Evolutionary conservation across 2,888 invertebrate genomes (phyloP).

Genomic region (Boloria euphrosyne): DNA sequence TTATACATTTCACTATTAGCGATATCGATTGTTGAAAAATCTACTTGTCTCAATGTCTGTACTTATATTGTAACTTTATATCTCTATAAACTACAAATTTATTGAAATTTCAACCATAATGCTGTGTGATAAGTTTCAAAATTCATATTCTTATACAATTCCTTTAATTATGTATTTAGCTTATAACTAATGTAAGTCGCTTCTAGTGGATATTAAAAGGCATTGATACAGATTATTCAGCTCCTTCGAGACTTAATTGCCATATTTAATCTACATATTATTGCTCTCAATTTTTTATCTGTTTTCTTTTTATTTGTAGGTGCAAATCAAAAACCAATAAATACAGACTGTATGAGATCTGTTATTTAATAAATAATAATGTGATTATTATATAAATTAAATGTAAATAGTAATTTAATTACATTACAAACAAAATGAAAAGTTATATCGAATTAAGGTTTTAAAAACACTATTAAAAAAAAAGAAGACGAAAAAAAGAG

Average conservation of each 20-base stretch:
- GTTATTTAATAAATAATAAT: too few species aligned
- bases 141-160: slow-evolving; percentile 15
- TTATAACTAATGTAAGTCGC: slow-evolving; percentile 12
- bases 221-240: slow-evolving; percentile 23
- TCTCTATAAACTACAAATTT: slow-evolving; percentile 13
- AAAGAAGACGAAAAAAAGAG: too few species aligned
- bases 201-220: slow-evolving; percentile 22
- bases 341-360: background rate
- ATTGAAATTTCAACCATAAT: slow-evolving; percentile 16
- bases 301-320: background rate
- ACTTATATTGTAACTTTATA: too few species aligned
- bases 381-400: too few species aligned
- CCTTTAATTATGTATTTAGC: slow-evolving; percentile 10
- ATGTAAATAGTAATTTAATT: too few species aligned
- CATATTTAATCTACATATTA: slow-evolving; percentile 27
- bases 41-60: too few species aligned
- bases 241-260: slow-evolving; percentile 3
- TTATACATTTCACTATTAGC: too few species aligned
- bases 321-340: background rate
- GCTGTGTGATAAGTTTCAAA: slow-evolving; percentile 7
- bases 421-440: too few species aligned
- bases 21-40: too few species aligned
- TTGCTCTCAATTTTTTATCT: background rate
- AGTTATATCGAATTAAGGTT: too few species aligned
- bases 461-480: too few species aligned